Base-by-base conservation (phyloP, 1,140 invertebrate species). In the Nephila pilipes region DNA sequence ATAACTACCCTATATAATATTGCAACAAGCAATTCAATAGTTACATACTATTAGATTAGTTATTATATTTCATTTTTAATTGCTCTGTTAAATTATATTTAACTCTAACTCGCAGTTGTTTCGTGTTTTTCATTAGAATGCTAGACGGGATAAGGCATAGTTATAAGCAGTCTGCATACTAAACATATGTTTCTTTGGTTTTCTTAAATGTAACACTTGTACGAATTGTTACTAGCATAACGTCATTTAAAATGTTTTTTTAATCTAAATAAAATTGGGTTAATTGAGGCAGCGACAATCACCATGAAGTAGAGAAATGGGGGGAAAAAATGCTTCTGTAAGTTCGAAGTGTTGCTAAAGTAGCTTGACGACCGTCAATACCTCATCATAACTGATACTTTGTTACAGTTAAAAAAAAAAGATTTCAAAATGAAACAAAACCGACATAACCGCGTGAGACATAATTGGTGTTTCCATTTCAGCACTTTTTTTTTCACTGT, bases 401-500 rank as follows among this genome's bases (percentile, higher is more conserved):
- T 46, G 38, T 46, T 46, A 46, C 38, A 46, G 8, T 1, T 46
- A n/a, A 25, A 12, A 65, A 65, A 65, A 65, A n/a, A n/a, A 65
- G 25, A 10, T 10, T 65, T 12, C 22, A 25, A 22, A 25, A 25
- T 25, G 10, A 65, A 65, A 65, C 60, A 65, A 65, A 65, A 25
- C 25, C 60, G 60, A 12, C 60, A 25, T 22, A n/a, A 25, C 25
- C 8, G 60, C 20, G 25, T 25, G 60, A 22, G 25, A 65, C 60
- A 63, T 63, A n/a, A 65, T 65, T 65, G 60, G 22, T 65, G 60
- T 25, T 65, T 65, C 60, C 60, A 65, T 65, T 65, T 65, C 60
- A 25, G 60, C 8, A 46, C 38, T 63, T 65, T 65, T 63, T 25
- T 65, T 65, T 8, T 65, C 2, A 5, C 4, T 20, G n/a, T 65